Conservation (phyloP, 2,888 invertebrate genomes). For the Stenoptilia bipunctidactyla region DNA sequence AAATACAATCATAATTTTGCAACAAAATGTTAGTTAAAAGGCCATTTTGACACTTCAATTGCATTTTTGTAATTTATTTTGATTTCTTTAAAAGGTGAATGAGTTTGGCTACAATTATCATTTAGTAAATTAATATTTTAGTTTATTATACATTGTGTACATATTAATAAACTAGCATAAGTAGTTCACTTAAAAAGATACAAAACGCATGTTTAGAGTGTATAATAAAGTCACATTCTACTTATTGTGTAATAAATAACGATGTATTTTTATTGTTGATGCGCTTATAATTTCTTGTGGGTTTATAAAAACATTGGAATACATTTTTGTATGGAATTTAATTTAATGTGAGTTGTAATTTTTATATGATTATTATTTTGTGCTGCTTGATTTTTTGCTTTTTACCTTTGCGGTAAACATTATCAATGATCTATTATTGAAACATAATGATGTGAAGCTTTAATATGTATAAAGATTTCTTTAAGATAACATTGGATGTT, state of each 20-base stretch:
- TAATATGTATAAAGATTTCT: neutral
- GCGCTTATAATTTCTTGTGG: slow-evolving; percentile 22
- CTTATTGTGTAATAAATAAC: slow-evolving; percentile 24
- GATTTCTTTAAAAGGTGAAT: slow-evolving; percentile 40
- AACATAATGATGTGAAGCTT: neutral
- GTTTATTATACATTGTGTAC: slow-evolving; percentile 36
- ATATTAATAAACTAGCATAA: slow-evolving; percentile 40
- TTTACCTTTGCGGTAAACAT: neutral
- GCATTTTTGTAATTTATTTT: slow-evolving; percentile 23
- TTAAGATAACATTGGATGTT: slow-evolving; percentile 6
- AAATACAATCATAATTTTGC: too few species aligned
- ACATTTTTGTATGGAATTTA: slow-evolving; percentile 20
- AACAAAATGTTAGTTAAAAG: too few species aligned
- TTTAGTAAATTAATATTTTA: slow-evolving; percentile 46
- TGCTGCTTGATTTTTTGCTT: too few species aligned
- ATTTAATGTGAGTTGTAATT: neutral
- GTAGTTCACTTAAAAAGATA: slow-evolving; percentile 44
- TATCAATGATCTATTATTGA: neutral
- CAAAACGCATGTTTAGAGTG: neutral
- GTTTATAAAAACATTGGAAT: slow-evolving; percentile 15
- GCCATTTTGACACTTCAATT: too few species aligned
- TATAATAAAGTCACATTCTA: slow-evolving; percentile 10
- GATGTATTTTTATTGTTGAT: slow-evolving; percentile 30
- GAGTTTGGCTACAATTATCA: slow-evolving; percentile 31
- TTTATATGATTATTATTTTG: too few species aligned